These are phyloP conservation scores for Lagothrix lagotricha DNA, from an alignment of 2,797 vertebrate species.

Conservation along the genomic window DNA sequence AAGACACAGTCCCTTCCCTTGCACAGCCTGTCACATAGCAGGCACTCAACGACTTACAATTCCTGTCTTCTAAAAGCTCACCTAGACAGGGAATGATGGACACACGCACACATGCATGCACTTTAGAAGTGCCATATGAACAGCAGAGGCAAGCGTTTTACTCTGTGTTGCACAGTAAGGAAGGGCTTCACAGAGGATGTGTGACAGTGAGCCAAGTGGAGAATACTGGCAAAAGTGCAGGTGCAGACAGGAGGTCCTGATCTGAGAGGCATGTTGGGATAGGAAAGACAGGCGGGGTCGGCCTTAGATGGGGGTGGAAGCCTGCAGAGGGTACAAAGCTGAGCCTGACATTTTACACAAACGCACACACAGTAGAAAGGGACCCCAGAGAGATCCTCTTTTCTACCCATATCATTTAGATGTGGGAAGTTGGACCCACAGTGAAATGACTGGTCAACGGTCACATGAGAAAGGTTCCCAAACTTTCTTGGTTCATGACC, in stretches of 20 bases:
- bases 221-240: neutral
- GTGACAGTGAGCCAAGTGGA: fast-evolving
- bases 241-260: neutral
- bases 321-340: neutral
- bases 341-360: fast-evolving
- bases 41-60: neutral
- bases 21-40: neutral
- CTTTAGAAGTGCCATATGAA: too few relatives aligned
- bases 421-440: neutral
- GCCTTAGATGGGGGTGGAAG: neutral
- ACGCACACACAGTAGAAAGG: neutral
- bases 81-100: neutral
- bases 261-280: neutral
- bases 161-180: too few relatives aligned
- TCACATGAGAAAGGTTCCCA: neutral
- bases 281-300: neutral
- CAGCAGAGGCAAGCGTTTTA: too few relatives aligned
- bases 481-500: neutral
- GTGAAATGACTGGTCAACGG: neutral
- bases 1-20: neutral
- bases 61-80: neutral
- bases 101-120: fast-evolving
- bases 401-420: neutral
- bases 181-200: neutral
- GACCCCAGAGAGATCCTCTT: neutral